Evolutionary conservation across 2,888 invertebrate species (phyloP).

Genomic region (Busseola fusca): DNA sequence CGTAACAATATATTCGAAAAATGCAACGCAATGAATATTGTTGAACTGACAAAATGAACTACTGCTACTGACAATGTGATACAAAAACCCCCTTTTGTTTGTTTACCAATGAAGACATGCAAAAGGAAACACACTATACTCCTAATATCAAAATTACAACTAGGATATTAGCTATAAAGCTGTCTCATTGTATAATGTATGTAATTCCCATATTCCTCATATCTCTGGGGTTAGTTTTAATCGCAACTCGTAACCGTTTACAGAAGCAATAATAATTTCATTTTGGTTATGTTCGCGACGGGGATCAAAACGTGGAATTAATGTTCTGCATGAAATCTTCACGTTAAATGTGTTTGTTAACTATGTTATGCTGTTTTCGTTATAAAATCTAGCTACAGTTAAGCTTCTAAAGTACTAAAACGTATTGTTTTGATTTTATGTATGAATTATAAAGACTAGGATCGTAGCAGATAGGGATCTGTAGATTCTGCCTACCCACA

Average conservation of each 20-base stretch:
- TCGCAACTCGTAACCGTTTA: slow-evolving; percentile 84
- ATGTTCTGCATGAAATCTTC: slow-evolving; percentile 71
- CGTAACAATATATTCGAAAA: too few species aligned
- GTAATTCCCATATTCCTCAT: slow-evolving; percentile 59
- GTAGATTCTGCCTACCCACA: not conserved
- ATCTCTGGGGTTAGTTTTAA: slow-evolving; percentile 83
- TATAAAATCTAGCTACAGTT: slow-evolving; percentile 67
- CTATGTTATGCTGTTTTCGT: slow-evolving; percentile 70
- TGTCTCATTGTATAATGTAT: slow-evolving; percentile 45
- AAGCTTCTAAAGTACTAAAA: slow-evolving; percentile 25
- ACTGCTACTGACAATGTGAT: too few species aligned
- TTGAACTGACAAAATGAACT: too few species aligned
- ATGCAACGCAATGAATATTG: too few species aligned
- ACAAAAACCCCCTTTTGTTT: not conserved
- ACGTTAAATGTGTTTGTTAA: slow-evolving; percentile 67
- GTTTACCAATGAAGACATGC: not conserved
- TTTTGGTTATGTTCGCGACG: slow-evolving; percentile 74
- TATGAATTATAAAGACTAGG: not conserved
- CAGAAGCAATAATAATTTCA: slow-evolving; percentile 86
- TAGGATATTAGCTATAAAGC: slow-evolving; percentile 74
- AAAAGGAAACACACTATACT: slow-evolving; percentile 20
- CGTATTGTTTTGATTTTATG: slow-evolving; percentile 22
- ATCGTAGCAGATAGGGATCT: not conserved
- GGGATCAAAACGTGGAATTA: slow-evolving; percentile 81
- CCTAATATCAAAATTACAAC: slow-evolving; percentile 73